These are phyloP conservation scores for Scaptomyza reducta DNA, from an alignment of 2,888 invertebrate genomes.

Conservation along the genomic window DNA sequence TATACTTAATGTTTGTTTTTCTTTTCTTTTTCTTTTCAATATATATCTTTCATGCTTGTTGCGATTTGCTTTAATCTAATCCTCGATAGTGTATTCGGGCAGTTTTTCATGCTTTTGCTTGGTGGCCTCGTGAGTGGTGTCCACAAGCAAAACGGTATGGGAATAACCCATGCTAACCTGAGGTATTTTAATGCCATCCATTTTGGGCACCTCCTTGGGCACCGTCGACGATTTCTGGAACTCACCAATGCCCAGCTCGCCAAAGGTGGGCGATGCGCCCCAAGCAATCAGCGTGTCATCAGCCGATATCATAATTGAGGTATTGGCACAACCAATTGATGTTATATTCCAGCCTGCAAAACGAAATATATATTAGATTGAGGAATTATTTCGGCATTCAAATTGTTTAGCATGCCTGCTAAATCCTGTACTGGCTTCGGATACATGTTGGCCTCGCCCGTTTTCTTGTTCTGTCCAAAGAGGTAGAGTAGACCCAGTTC, in stretches of 20 bases:
- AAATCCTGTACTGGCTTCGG: conserved; percentile 97
- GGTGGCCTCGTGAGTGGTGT: conserved; percentile 85
- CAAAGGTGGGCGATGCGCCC: conserved; percentile 97
- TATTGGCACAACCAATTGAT: conserved; percentile 92
- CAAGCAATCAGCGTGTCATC: conserved; percentile 96
- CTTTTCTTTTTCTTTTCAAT: conserved; percentile 1
- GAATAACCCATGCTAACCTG: conserved; percentile 93
- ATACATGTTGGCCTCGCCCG: conserved; percentile 98
- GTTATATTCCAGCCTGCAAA: conserved; percentile 93
- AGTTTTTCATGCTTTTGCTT: conserved; percentile 85
- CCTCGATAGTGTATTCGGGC: conserved; percentile 85
- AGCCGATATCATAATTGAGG: conserved; percentile 93
- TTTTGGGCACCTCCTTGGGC: conserved; percentile 92
- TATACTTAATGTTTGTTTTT: conserved; percentile 52
- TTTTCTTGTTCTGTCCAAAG: conserved; percentile 96
- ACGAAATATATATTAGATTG: not conserved
- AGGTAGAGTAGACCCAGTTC: conserved; percentile 90
- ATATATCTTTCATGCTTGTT: conserved; percentile 22
- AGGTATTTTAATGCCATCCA: conserved; percentile 90
- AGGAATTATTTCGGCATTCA: not conserved
- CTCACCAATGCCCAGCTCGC: conserved; percentile 96
- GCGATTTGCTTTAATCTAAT: conserved; percentile 61
- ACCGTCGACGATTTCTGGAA: conserved; percentile 93
- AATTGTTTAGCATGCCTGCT: conserved; percentile 85
- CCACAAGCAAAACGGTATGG: conserved; percentile 89